Evolutionary conservation across 2,797 vertebrate species (phyloP), one percentile per base, ranked within the genome.

Genomic region (Chromobotia macracanthus): DNA sequence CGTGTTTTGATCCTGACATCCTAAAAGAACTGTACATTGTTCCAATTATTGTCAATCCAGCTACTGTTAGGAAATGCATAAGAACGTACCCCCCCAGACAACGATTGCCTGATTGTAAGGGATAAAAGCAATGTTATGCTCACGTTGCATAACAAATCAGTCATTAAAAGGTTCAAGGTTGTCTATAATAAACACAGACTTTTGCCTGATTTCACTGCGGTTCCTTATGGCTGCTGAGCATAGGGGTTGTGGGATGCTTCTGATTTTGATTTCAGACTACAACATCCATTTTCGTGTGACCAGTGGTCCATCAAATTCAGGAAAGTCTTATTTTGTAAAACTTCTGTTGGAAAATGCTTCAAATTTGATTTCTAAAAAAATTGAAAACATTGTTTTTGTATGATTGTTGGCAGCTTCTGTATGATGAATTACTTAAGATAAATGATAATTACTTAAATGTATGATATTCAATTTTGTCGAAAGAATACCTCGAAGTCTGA

Each of bases 271-370:
- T 66, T 66, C 12, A 46, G 64, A 8, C n/a, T 66, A 6, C 38
- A 46, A 8, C 38, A 46, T 8, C 64, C 64, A 0, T 66, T 66
- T 1, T 25, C n/a, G n/a, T n/a, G n/a, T n/a, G n/a, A n/a, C n/a
- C n/a, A n/a, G n/a, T n/a, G n/a, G n/a, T n/a, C n/a, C 31, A 3
- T 12, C 1, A 0, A n/a, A 0, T 8, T n/a, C 0, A 10, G 7
- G 1, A 48, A 48, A n/a, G n/a, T n/a, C n/a, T n/a, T n/a, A n/a
- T n/a, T 48, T 48, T 12, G 13, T 9, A 12, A 48, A 48, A 48
- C 7, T 48, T 12, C 0, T 48, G 13, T 48, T 48, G 46, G 46
- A 48, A 48, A 48, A 48, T 48, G 10, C 46, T 8, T 3, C 10
- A 12, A 48, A 48, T 48, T 6, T 48, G 46, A 48, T 48, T 48